Evolutionary conservation across 2,113 vertebrate species (phyloP), one percentile per base, ranked within the genome.

Genomic region (Cyanoramphus novaezelandiae): DNA sequence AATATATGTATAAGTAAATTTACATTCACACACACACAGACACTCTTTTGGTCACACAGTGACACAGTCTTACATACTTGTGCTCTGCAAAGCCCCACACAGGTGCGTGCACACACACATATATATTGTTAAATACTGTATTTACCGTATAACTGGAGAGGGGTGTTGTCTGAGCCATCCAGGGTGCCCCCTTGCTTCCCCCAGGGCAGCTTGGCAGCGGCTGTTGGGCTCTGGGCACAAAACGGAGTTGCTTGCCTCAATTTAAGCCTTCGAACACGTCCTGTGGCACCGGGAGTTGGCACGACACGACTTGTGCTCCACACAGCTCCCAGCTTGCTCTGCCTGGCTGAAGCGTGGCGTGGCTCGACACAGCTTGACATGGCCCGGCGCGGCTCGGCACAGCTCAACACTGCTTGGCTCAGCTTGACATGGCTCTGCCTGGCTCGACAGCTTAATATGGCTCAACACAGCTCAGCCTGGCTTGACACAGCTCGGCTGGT

Each of bases 341-440:
- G 5, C 6, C n/a, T 29, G 27, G 19, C n/a, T 5, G 2, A 49
- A 49, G 55, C 55, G 3, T 1, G 24, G 35, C 35, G 23, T 1
- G 2, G 52, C 70, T 57, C 3, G 4, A 12, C 37, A 10, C 21
- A 13, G 70, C 23, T 44, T 33, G 29, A 5, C 14, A 10, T 7
- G 11, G n/a, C 68, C 20, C 10, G 39, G 29, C 53, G 31, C 3
- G 18, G 17, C 53, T 55, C 11, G 17, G 55, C 20, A 31, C 53
- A 53, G 52, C 17, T 53, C 52, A 53, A 7, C 16, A 53, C 16
- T 6, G 28, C 52, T 53, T 7, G 6, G 52, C 17, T 10, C 52
- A 55, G 53, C 29, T 55, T 14, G 31, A 20, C 55, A 7, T 23
- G 20, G 33, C 13, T 59, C 20, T 14, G 55, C 33, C 8, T n/a